phyloP scores from a whole-genome alignment of 2,113 vertebrate species.

The Dissostichus mawsoni region DNA sequence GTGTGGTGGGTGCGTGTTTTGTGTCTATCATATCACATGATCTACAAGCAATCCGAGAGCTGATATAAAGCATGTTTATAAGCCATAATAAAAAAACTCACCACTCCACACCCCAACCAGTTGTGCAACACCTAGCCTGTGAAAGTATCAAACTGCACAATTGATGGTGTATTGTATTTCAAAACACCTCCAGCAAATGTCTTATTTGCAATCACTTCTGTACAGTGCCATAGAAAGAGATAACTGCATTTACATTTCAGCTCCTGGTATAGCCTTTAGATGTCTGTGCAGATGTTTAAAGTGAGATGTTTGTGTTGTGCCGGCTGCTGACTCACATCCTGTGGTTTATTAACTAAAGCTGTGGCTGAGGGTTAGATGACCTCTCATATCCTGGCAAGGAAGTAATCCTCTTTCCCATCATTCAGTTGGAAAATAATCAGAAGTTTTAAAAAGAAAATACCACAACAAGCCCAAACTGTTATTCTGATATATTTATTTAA shows the following conservation, averaged over 20 bases:
- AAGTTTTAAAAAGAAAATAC: conserved; percentile 2
- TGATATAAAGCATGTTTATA: neutral
- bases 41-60: conserved; percentile 43
- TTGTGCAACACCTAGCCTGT: conserved; percentile 12
- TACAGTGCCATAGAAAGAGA: neutral
- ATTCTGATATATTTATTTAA: conserved; percentile 65
- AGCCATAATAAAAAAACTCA: conserved; percentile 17
- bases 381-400: conserved; percentile 48
- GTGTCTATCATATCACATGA: conserved; percentile 47
- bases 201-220: neutral
- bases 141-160: neutral
- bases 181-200: neutral
- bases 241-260: neutral
- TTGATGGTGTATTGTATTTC: neutral
- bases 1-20: neutral
- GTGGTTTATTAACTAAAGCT: conserved; percentile 58
- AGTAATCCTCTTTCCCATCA: conserved; percentile 3
- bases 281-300: conserved; percentile 41
- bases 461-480: conserved; percentile 21
- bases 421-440: conserved; percentile 7
- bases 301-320: conserved; percentile 33
- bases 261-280: neutral
- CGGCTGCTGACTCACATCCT: conserved; percentile 50
- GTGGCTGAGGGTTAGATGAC: conserved; percentile 37
- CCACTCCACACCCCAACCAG: neutral